Conservation (phyloP, 2,797 vertebrate genomes). For the Esox lucius region DNA sequence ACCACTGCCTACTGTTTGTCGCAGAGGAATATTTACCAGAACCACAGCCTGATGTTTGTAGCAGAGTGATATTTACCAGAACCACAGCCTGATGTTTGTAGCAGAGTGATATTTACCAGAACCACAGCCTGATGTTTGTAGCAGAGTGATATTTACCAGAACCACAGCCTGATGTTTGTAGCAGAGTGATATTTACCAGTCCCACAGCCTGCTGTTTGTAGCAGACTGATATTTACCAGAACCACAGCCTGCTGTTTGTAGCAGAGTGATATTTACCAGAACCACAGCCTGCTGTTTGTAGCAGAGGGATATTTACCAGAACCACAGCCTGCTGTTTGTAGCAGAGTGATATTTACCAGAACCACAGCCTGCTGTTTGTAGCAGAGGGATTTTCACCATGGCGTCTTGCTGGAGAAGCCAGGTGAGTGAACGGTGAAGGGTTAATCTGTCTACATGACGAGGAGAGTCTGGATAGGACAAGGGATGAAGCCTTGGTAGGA, state of each 20-base stretch:
- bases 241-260: no score
- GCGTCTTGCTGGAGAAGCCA: constrained; percentile 31
- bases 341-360: neutral
- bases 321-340: neutral
- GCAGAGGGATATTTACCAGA: no score
- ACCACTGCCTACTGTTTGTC: neutral
- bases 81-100: constrained; percentile 1
- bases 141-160: no score
- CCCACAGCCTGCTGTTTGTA: no score
- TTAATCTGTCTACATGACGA: neutral
- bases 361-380: no score
- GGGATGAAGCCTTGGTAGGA: neutral
- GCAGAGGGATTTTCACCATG: constrained; percentile 3
- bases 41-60: neutral
- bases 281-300: neutral
- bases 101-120: neutral
- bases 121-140: constrained; percentile 1
- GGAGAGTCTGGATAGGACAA: neutral
- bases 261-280: no score
- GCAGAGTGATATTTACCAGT: no score
- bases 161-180: no score
- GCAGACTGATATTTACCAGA: no score
- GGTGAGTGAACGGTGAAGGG: constrained; percentile 17
- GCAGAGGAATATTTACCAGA: no score
- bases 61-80: neutral